Base-by-base conservation (phyloP, 2,113 vertebrate species). In the Oriolus oriolus region DNA sequence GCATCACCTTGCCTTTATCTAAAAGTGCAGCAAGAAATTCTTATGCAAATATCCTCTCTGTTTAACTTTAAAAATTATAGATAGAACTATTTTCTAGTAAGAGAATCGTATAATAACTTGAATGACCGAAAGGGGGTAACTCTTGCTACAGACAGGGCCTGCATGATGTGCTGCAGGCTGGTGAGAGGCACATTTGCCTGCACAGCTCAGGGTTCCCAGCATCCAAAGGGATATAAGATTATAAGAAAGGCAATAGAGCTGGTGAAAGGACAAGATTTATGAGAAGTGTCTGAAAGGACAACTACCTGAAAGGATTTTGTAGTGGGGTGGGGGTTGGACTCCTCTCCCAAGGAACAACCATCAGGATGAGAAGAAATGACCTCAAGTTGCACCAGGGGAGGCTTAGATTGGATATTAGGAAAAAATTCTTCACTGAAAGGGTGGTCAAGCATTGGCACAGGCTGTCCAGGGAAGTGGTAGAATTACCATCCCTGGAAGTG, bases 61-160 rank as follows among this genome's bases (percentile, higher is more conserved):
- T 24, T 41, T 19, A 11, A 56, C 19, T 64, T 16, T 9, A 61
- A 61, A 79, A 85, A 88, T 64, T 2, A 64, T n/a, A 14, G 78
- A 56, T 4, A 52, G 22, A 86, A 39, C 2, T 30, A 15, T 47
- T 79, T 59, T 85, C 35, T 41, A 61, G 19, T 35, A 71, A 76
- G 41, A 14, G 44, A 60, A 76, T 26, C 0, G 0, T 3, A 7
- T 47, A 69, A 69, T 14, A 76, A 15, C 11, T 76, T 0, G 0
- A 76, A 73, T 49, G 19, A 69, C 13, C 4, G 11, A 90, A 64
- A 64, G 2, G 7, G 6, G 13, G 6, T 10, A 64, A 47, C 14
- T 2, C 13, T 70, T 84, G 42, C 78, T 50, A 52, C 39, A 60
- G 27, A 37, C 0, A 0, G 15, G 10, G 16, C 8, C 20, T 75